Percentiles rank a stretch among this genome's conserved stretches.
Conservation (phyloP, 2,113 vertebrate genomes). For the Rynchops niger region DNA sequence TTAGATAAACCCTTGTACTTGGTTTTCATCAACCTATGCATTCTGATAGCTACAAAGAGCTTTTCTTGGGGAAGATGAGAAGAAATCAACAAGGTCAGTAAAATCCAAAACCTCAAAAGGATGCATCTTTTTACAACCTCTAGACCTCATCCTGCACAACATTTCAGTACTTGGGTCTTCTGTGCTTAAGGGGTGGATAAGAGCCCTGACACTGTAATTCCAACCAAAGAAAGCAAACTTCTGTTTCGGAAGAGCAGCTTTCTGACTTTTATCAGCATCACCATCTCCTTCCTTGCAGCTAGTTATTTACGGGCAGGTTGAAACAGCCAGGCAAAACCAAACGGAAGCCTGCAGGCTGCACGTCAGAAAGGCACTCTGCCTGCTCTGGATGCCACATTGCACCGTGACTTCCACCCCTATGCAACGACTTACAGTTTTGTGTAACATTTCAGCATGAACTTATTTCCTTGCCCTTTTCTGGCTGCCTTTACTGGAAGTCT, state of each 20-base stretch:
- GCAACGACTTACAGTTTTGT: neutral
- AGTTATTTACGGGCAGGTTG: neutral
- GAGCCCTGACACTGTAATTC: neutral
- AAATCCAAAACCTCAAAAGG: neutral
- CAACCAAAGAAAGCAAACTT: neutral
- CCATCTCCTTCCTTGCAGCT: neutral
- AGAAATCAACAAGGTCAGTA: neutral
- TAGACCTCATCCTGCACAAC: neutral
- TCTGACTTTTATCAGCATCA: neutral
- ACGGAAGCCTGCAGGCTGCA: neutral
- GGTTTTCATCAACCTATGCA: neutral
- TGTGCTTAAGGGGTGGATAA: neutral
- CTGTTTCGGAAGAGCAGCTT: neutral
- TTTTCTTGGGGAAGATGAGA: neutral
- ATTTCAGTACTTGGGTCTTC: neutral
- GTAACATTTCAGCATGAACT: neutral
- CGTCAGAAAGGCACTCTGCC: neutral
- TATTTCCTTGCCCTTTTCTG: neutral
- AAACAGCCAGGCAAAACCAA: neutral
- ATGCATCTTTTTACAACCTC: neutral
- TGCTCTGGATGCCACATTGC: neutral
- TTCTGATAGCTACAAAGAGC: neutral
- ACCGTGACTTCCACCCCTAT: neutral
- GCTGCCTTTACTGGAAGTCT: neutral
- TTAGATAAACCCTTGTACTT: neutral